Evolutionary conservation across 2,888 invertebrate species (phyloP), one percentile per base, ranked within the genome.

Genomic region (Eumerus sabulonum): DNA sequence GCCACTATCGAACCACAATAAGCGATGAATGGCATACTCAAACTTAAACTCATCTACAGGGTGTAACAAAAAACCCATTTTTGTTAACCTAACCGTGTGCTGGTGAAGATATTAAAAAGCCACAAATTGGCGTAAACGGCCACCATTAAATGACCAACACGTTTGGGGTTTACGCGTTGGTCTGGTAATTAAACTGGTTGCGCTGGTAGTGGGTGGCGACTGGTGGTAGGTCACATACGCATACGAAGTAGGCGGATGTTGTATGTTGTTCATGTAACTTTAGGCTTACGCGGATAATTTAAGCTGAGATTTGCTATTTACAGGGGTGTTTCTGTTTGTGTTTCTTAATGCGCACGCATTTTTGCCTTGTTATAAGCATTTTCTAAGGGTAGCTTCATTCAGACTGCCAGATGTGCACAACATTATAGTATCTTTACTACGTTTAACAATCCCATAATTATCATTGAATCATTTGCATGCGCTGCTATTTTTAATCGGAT

Each of bases 71-170:
- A 84, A 83, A 84, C 13, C 76, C 84, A 84, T 79, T 84, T 85
- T 84, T 84, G 82, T 82, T 77, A 81, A 84, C 84, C 77, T 67
- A 56, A 13, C 70, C 64, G 79, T 79, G 82, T 56, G 82, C 76
- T 76, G 81, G 76, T 74, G 82, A 81, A 82, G 82, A 83, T 84
- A 83, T 84, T 83, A 83, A 83, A 83, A 85, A 84, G 85, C 87
- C 87, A 82, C 87, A 87, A 86, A 88, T 85, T 85, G 86, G 68
- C 82, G 83, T 85, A 84, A 84, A 85, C 79, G 83, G 81, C 84
- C 83, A 84, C 83, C 85, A 84, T 76, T 82, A 83, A 82, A 83
- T 82, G 83, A 79, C 79, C 79, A 60, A 74, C 67, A 63, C 56
- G 64, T 74, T 79, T 79, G 64, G 73, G 79, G 79, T 74, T 27